These are phyloP conservation scores for Bradypodion ventrale DNA, from an alignment of 2,797 vertebrate genomes.

Conservation along the genomic window DNA sequence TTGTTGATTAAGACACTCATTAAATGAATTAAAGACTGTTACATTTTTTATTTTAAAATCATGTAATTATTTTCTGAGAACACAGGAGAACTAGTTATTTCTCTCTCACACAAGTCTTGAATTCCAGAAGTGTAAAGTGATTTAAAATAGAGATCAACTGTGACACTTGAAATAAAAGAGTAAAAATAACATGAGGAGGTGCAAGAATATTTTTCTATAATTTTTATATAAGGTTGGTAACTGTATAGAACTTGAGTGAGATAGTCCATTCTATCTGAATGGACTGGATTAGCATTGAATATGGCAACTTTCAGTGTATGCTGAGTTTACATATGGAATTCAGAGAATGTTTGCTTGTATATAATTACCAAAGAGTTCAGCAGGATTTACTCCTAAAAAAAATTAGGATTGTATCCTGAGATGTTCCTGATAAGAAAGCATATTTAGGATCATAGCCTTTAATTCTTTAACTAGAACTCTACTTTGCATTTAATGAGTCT, in stretches of 20 bases:
- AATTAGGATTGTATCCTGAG: background rate
- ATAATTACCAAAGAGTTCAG: background rate
- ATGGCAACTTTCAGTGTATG: background rate
- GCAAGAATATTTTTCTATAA: background rate
- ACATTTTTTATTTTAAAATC: background rate
- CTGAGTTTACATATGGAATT: background rate
- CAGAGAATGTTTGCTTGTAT: background rate
- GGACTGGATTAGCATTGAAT: background rate
- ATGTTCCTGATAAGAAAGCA: background rate
- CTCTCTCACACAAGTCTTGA: background rate
- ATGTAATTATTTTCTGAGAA: background rate
- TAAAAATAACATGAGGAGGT: background rate
- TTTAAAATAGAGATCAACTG: background rate
- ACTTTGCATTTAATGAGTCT: slow-evolving; percentile 12
- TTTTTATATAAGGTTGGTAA: background rate
- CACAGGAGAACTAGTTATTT: background rate
- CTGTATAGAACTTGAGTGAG: background rate
- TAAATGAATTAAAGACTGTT: no score
- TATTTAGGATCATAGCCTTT: background rate
- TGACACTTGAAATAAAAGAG: background rate
- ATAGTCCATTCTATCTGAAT: background rate
- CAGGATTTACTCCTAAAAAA: background rate
- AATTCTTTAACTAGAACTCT: slow-evolving; percentile 7
- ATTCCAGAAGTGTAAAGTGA: background rate
- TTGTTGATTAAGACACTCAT: background rate